Evolutionary conservation across 1,140 invertebrate species (phyloP), one percentile per base, ranked within the genome.

Genomic region (Saxidomus purpurata): DNA sequence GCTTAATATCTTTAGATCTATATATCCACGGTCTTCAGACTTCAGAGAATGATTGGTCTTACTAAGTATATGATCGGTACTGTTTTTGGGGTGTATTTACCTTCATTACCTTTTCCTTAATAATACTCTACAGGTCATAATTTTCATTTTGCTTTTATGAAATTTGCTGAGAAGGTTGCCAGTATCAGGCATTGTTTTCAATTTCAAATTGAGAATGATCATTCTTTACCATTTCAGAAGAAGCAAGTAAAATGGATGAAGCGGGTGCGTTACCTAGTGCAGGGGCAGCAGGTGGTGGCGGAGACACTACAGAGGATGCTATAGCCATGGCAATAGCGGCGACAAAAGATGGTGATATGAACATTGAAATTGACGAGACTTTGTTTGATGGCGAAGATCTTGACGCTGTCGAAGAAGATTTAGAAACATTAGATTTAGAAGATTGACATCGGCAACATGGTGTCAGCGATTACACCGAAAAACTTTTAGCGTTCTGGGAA

Each of bases 351-450:
- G 93, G 93, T 22, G 93, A 93, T 63, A 90, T 89, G 43, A 96
- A 95, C 43, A 96, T 97, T 34, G 97, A 98, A 43, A 99, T 99
- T 90, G 99, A 99, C 96, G 98, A 99, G 96, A 98, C 99, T 95
- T 97, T 99, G 6, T 99, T 99, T 96, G 97, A 97, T 49, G 98
- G 98, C 91, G 98, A 98, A 94, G 98, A 98, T 93, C 95, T 98
- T 61, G 97, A 98, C 92, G 97, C 96, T 85, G 95, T 99, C 81
- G 98, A 98, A 93, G 98, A 98, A 92, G 98, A 98, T 96, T 95
- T 98, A 91, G 97, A 98, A 83, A 94, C 92, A 11, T 90, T 96
- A 31, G 95, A 95, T 52, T 74, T 96, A 49, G 93, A 94, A 9
- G 93, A 95, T 74, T 94, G 84, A 93, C 31, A 38, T 22, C 19